Evolutionary conservation across 2,797 vertebrate species (phyloP).

Genomic region (Sciurus vulgaris): DNA sequence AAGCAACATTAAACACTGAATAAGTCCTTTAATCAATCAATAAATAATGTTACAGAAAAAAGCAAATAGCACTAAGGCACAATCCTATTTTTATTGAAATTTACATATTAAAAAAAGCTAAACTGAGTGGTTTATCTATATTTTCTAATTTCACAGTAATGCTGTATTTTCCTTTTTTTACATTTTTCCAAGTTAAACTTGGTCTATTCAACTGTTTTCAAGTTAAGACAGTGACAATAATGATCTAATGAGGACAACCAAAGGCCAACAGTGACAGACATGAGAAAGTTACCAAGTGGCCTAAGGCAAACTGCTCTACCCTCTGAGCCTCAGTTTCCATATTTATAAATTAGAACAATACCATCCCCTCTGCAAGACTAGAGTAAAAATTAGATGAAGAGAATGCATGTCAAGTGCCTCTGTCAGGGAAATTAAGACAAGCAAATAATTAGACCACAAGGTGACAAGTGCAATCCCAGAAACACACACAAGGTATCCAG

Average conservation of each 20-base stretch:
- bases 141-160: background rate
- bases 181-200: background rate
- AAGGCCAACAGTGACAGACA: background rate
- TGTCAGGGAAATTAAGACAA: background rate
- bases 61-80: background rate
- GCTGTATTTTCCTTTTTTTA: background rate
- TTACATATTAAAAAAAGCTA: background rate
- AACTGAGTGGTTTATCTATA: background rate
- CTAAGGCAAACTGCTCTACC: background rate
- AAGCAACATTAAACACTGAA: too few species aligned
- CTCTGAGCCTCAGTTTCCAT: background rate
- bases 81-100: background rate
- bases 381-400: background rate
- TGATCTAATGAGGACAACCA: too few species aligned
- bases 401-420: background rate
- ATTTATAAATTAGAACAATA: background rate
- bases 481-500: background rate
- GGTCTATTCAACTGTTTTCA: background rate
- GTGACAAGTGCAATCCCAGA: background rate
- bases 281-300: background rate
- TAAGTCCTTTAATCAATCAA: constrained; percentile 89
- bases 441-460: background rate
- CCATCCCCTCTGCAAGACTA: too few species aligned
- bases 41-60: constrained; percentile 88
- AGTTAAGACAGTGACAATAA: background rate